Percentiles rank a stretch among this genome's conserved stretches.
These are phyloP conservation scores for Myotis myotis DNA, from an alignment of 2,797 vertebrate species.

Conservation along the genomic window DNA sequence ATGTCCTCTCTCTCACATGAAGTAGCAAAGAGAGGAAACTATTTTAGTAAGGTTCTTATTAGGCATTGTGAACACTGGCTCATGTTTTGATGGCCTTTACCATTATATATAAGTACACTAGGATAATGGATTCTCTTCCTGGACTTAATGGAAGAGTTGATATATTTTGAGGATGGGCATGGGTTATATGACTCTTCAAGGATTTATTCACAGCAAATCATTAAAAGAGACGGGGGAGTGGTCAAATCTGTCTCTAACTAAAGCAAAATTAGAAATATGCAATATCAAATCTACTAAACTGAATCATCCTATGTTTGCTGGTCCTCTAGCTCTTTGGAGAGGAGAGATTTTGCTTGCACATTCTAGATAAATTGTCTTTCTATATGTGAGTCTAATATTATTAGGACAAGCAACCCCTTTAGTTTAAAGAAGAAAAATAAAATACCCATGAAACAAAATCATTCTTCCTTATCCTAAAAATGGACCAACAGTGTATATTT, in stretches of 20 bases:
- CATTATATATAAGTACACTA: background rate
- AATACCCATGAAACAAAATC: background rate
- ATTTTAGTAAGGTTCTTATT: constrained; percentile 29
- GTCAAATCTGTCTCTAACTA: background rate
- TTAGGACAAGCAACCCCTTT: background rate
- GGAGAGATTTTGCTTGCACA: background rate
- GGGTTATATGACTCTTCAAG: background rate
- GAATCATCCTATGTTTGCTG: background rate
- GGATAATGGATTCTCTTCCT: background rate
- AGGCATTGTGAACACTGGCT: background rate
- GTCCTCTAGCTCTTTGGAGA: background rate
- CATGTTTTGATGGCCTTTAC: constrained; percentile 10
- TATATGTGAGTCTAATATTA: background rate
- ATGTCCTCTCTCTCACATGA: background rate
- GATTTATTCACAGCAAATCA: background rate
- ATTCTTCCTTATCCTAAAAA: background rate
- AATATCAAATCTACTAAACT: background rate
- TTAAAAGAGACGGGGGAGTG: background rate
- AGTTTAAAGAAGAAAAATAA: constrained; percentile 11
- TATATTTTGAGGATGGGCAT: background rate
- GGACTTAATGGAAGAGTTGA: background rate
- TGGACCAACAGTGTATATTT: background rate
- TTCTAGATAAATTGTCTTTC: background rate
- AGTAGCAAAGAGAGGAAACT: background rate
- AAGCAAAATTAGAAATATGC: constrained; percentile 28